Conservation (phyloP, 2,888 invertebrate species). For the Drosophila fungiperda region DNA sequence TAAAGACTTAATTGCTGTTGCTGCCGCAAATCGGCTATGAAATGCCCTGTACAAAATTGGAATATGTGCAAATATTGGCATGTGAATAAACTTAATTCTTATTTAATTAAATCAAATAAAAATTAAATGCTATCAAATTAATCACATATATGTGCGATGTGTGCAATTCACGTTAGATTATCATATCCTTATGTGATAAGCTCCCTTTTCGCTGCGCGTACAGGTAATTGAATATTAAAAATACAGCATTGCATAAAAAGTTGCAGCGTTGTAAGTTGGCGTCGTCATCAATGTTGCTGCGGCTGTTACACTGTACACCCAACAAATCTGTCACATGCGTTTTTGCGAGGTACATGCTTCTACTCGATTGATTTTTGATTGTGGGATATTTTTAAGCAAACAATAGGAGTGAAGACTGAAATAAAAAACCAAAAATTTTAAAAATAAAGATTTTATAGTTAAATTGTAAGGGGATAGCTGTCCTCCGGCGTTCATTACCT, state of each 20-base stretch:
- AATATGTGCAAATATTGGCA: background rate
- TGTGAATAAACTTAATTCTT: background rate
- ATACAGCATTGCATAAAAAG: constrained; percentile 58
- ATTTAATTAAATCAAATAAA: background rate
- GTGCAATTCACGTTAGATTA: background rate
- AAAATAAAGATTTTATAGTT: background rate
- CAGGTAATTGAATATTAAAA: constrained; percentile 46
- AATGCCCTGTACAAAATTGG: constrained; percentile 36
- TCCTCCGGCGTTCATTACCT: background rate
- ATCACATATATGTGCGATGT: background rate
- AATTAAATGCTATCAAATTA: background rate
- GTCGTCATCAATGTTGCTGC: constrained; percentile 37
- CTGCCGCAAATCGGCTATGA: background rate
- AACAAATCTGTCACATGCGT: constrained; percentile 51
- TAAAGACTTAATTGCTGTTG: constrained; percentile 29
- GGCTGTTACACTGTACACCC: constrained; percentile 47
- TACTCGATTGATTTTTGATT: background rate
- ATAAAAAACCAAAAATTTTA: background rate
- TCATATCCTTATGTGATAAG: background rate
- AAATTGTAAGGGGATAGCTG: background rate
- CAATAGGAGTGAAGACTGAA: background rate
- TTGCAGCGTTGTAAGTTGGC: constrained; percentile 48
- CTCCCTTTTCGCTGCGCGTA: background rate
- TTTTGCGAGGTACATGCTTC: constrained; percentile 8
- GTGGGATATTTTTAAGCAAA: background rate